Percentiles rank a stretch among this genome's conserved stretches.
phyloP scores from a whole-genome alignment of 2,113 vertebrate species.

The Amazona guildingii region DNA sequence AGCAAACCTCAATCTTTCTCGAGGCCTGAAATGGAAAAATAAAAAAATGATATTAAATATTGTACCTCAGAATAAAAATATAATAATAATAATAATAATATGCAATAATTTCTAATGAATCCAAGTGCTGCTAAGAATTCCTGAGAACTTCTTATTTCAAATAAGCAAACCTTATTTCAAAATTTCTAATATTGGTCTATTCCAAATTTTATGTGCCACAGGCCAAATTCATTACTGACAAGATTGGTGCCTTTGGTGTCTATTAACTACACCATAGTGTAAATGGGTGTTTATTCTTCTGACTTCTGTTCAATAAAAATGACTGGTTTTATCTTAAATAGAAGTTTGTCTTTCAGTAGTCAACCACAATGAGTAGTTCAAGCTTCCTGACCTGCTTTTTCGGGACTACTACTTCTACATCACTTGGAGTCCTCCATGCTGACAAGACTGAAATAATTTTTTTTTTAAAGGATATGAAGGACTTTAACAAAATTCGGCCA shows the following conservation, averaged over 20 bases:
- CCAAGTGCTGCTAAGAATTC: neutral
- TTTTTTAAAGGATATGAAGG: neutral
- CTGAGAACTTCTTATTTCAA: neutral
- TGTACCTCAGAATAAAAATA: neutral
- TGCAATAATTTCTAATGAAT: neutral
- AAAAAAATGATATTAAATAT: neutral
- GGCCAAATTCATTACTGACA: neutral
- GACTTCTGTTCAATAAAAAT: neutral
- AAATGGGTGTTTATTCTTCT: neutral
- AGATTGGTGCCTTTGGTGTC: neutral
- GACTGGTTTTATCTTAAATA: neutral
- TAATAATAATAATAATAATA: neutral
- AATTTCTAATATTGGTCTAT: neutral
- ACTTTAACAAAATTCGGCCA: neutral
- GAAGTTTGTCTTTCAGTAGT: neutral
- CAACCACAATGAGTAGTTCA: neutral
- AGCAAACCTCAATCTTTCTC: neutral
- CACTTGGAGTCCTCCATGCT: neutral
- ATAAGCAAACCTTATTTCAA: neutral
- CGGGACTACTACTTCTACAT: neutral
- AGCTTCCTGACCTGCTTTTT: neutral
- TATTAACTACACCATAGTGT: neutral
- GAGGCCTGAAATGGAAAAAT: neutral
- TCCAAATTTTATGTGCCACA: neutral
- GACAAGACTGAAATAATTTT: neutral